phyloP scores from a whole-genome alignment of 2,888 invertebrate species.

The Ethmia dodecea region DNA sequence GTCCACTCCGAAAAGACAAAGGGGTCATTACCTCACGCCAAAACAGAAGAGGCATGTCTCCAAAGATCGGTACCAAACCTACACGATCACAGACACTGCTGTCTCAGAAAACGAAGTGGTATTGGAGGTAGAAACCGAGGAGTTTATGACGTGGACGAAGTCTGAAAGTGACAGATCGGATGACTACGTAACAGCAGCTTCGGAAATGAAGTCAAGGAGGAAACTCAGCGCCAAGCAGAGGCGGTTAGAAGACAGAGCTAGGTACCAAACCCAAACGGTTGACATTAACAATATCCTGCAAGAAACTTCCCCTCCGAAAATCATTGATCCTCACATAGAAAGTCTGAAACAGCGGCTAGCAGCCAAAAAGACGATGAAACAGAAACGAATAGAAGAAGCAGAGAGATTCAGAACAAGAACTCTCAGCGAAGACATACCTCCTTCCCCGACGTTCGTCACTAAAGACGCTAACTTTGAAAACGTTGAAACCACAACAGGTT shows the following conservation, averaged over 20 bases:
- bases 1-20: slow-evolving; percentile 83
- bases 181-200: slow-evolving; percentile 49
- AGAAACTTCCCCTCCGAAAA: slow-evolving; percentile 25
- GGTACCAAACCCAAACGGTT: slow-evolving; percentile 83
- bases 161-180: slow-evolving; percentile 62
- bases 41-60: slow-evolving; percentile 86
- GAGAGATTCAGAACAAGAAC: slow-evolving; percentile 87
- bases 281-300: slow-evolving; percentile 49
- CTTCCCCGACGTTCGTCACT: slow-evolving; percentile 69
- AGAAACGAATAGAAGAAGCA: slow-evolving; percentile 80
- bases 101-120: slow-evolving; percentile 44
- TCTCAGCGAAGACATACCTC: slow-evolving; percentile 72
- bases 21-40: slow-evolving; percentile 79
- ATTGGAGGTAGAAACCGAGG: slow-evolving; percentile 46
- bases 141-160: slow-evolving; percentile 64
- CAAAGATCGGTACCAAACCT: slow-evolving; percentile 89
- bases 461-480: slow-evolving; percentile 65
- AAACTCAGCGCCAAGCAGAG: slow-evolving; percentile 81
- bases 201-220: slow-evolving; percentile 50
- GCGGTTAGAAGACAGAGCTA: slow-evolving; percentile 80
- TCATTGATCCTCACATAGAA: slow-evolving; percentile 53
- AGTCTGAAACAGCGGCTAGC: slow-evolving; percentile 55
- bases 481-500: slow-evolving; percentile 67
- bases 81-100: slow-evolving; percentile 84
- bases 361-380: slow-evolving; percentile 71